Percentiles rank a stretch among this genome's conserved stretches.
Evolutionary conservation across 1,140 invertebrate species (phyloP).

Genomic region (Diorhabda elongata): DNA sequence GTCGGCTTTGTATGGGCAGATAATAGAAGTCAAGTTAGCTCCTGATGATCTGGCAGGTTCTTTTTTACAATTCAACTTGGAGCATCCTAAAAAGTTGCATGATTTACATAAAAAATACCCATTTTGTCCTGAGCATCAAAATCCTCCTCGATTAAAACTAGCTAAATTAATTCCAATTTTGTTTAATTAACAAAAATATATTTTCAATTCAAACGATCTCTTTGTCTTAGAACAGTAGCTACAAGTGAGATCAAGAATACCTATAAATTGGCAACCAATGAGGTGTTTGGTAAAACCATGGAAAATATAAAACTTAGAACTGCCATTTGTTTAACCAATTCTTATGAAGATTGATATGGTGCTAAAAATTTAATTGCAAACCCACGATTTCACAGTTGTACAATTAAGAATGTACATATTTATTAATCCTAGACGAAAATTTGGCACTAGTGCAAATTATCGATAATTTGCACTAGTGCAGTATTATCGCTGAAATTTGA

Average conservation of each 20-base stretch:
- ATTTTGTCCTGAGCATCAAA: constrained; percentile 41
- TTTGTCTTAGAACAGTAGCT: constrained; percentile 41
- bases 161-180: constrained; percentile 38
- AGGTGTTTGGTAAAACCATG: constrained; percentile 49
- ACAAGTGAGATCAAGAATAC: constrained; percentile 49
- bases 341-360: constrained; percentile 32
- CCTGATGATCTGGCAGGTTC: constrained; percentile 44
- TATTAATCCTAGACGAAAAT: too few relatives aligned
- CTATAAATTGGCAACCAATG: constrained; percentile 50
- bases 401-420: too few relatives aligned
- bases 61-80: constrained; percentile 49
- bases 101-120: constrained; percentile 46
- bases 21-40: constrained; percentile 27
- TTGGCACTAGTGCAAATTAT: too few relatives aligned
- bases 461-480: too few relatives aligned
- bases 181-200: constrained; percentile 5
- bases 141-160: constrained; percentile 39
- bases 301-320: constrained; percentile 45
- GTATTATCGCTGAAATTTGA: too few relatives aligned
- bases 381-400: constrained; percentile 33
- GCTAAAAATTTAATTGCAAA: constrained; percentile 38
- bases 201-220: constrained; percentile 43
- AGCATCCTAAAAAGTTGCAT: constrained; percentile 39
- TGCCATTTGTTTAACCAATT: constrained; percentile 40
- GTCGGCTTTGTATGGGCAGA: constrained; percentile 48